Base-by-base conservation (phyloP, 92 coral and sea anemone species). In the Phenganax stokvisi region DNA sequence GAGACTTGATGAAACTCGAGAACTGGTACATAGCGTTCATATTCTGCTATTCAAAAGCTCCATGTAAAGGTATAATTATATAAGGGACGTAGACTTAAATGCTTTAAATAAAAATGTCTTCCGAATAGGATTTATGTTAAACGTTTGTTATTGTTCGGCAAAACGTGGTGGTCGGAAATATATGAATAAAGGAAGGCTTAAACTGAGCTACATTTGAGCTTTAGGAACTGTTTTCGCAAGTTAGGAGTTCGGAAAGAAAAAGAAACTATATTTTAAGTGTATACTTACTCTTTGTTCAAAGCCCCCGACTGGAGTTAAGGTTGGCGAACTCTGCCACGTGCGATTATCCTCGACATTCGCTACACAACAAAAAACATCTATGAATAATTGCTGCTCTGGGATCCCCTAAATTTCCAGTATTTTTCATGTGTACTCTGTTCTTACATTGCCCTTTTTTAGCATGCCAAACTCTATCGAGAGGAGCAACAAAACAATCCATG, bases 251-350 rank as follows among this genome's bases (percentile, higher is more conserved):
- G 27, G 55, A 47, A 53, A 71, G 55, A 17, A 53, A 47, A 51
- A 3, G 31, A 47, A 1, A 71, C 6, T 51, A 69, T 12, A 51
- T 30, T n/a, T 1, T 44, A 17, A 8, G 12, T 8, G 74, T 69
- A 69, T 73, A 37, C 81, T 60, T 51, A 77, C 81, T 51, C 81
- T 27, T 12, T 76, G 69, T 16, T 77, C 81, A 30, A 77, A 77
- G 5, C 81, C 81, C 1, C 81, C 57, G 58, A 77, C 81, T 11
- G 81, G 56, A 60, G 81, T 80, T 61, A 85, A 72, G 29, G 83
- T 74, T 9, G 67, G 81, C 73, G 88, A 89, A 58, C 80, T 87
- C 76, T 89, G 97, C 98, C 98, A 94, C 97, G 98, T 94, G 98
- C 97, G 90, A 71, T 85, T 71, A 75, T 94, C 97, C 25, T 91